These are phyloP conservation scores for Sebastes itinus DNA, from an alignment of 2,797 vertebrate species.

Conservation along the genomic window DNA sequence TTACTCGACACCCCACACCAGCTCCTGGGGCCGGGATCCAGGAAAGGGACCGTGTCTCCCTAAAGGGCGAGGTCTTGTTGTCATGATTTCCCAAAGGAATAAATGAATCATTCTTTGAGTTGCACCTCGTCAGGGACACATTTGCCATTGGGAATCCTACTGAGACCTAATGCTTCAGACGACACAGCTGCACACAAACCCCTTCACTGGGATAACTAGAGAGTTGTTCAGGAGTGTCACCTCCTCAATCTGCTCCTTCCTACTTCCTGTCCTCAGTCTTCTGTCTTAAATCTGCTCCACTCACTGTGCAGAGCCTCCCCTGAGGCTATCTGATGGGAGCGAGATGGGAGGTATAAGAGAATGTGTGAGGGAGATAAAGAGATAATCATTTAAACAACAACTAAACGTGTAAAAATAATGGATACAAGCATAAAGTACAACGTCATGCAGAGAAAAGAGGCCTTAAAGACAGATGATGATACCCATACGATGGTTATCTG, in stretches of 20 bases:
- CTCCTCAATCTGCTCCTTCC: background rate
- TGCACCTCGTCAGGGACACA: background rate
- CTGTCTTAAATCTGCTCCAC: constrained; percentile 6
- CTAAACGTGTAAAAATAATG: background rate
- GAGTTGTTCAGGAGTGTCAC: background rate
- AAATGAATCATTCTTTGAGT: constrained; percentile 2
- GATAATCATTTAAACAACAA: background rate
- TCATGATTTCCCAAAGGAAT: background rate
- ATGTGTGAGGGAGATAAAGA: background rate
- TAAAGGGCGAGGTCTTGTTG: background rate
- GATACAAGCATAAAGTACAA: background rate
- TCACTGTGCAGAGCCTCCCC: background rate
- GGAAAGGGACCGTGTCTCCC: background rate
- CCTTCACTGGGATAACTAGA: background rate
- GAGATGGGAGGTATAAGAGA: background rate
- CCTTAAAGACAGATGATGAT: background rate
- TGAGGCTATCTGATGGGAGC: background rate
- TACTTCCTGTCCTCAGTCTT: background rate
- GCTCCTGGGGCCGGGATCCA: background rate
- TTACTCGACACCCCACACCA: background rate
- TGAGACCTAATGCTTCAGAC: background rate
- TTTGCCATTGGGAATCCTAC: background rate
- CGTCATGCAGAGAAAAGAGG: background rate
- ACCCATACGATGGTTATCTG: no score
- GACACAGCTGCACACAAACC: background rate